Conservation (phyloP, 2,797 vertebrate genomes). For the Danionella dracula region DNA sequence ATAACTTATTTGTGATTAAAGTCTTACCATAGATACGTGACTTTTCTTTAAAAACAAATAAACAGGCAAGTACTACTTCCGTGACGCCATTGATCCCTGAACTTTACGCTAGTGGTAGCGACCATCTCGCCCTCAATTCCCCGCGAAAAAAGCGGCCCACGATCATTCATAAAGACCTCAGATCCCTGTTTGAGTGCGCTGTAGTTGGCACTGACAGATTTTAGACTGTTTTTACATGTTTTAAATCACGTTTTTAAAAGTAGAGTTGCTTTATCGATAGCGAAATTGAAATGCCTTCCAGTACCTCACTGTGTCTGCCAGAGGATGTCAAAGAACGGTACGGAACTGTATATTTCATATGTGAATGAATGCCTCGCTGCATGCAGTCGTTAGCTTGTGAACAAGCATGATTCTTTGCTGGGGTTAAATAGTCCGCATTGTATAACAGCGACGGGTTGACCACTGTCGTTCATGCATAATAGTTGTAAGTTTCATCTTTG, state of each 20-base stretch:
- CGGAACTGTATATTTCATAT: constrained; percentile 39
- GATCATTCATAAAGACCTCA: constrained; percentile 57
- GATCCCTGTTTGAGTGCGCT: constrained; percentile 28
- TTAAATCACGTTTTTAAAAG: constrained; percentile 31
- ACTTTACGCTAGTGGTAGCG: constrained; percentile 52
- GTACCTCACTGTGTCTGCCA: constrained; percentile 76
- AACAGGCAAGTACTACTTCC: not conserved
- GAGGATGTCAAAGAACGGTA: constrained; percentile 88
- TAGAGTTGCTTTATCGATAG: constrained; percentile 36
- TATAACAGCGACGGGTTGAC: not conserved
- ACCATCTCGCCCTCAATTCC: constrained; percentile 71
- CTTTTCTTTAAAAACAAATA: too few relatives aligned
- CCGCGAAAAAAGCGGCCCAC: constrained; percentile 78
- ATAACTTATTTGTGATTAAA: too few relatives aligned
- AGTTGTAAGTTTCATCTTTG: not conserved
- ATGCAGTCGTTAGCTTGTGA: not conserved
- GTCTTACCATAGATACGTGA: too few relatives aligned
- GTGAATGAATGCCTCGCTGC: not conserved
- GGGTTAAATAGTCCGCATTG: not conserved
- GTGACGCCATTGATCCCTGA: constrained; percentile 24
- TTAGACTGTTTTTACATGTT: constrained; percentile 55
- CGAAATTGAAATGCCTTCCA: constrained; percentile 77
- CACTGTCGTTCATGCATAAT: too few relatives aligned
- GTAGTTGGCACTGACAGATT: constrained; percentile 30
- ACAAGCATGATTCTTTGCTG: not conserved